A percentile compares a stretch with the other conserved stretches of the same genome.
phyloP scores from a whole-genome alignment of 2,888 invertebrate genomes.

The Tholera decimalis region DNA sequence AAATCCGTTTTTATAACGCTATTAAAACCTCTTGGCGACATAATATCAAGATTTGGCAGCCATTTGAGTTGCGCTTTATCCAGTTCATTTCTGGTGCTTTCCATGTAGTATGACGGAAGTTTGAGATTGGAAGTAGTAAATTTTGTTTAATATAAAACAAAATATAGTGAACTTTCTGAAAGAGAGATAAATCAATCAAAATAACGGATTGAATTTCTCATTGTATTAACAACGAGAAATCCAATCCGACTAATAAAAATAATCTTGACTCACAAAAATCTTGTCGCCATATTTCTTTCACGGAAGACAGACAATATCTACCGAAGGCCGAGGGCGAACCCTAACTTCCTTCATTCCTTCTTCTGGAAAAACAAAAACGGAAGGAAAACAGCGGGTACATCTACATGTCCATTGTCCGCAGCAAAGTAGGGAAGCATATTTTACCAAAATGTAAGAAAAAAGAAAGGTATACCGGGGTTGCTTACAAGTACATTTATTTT shows the following conservation, averaged over 20 bases:
- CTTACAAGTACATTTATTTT: neutral
- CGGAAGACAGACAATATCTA: conserved; percentile 33
- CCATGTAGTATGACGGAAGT: conserved; percentile 14
- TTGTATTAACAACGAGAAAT: conserved; percentile 15
- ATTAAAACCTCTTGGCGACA: conserved; percentile 62
- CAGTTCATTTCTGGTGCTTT: conserved; percentile 49
- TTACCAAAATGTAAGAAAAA: conserved; percentile 35
- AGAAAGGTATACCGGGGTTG: conserved; percentile 1
- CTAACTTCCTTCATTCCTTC: conserved; percentile 29
- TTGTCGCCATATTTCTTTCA: conserved; percentile 39
- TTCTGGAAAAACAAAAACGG: conserved; percentile 45
- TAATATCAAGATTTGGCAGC: conserved; percentile 59
- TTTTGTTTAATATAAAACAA: neutral
- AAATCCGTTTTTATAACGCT: conserved; percentile 58
- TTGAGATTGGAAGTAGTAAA: neutral
- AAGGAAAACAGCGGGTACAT: conserved; percentile 33
- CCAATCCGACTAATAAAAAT: conserved; percentile 27
- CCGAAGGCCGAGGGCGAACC: conserved; percentile 36
- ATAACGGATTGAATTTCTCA: too few species aligned
- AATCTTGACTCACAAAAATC: conserved; percentile 30
- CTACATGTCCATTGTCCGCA: conserved; percentile 36
- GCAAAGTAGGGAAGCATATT: conserved; percentile 52
- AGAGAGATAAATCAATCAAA: neutral
- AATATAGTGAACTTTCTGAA: neutral
- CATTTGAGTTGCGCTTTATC: conserved; percentile 62